Base-by-base conservation (phyloP, 2,888 invertebrate genomes). In the Eupithecia vulgata region DNA sequence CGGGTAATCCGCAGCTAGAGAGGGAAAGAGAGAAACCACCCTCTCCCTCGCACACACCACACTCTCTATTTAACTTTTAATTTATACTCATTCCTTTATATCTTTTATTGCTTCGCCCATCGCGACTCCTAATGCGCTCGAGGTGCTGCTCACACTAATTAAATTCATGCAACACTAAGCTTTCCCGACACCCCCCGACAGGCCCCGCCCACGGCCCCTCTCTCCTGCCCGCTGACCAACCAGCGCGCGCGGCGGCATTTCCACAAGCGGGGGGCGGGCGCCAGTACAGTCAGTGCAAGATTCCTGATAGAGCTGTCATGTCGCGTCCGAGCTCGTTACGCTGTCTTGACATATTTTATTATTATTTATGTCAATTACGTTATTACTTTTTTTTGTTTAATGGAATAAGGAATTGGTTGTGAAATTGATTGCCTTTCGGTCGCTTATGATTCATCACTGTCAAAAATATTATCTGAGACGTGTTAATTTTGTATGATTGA, bases 81-180 rank as follows among this genome's bases (percentile, higher is more conserved):
- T 94, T 94, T 94, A 94, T 94, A 94, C 94, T 94, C 94, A 94
- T 94, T 94, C 94, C 94, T 94, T 94, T 94, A 94, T 94, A 94
- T 94, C 94, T 94, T 94, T 94, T 94, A 94, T 94, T 94, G 94
- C 94, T 93, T 93, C 93, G 91, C 94, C 94, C 94, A 92, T 93
- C 91, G 94, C 93, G 92, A 89, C 93, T 94, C 93, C 94, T 94
- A 94, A 94, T 94, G 93, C 92, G 94, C 91, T 91, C 88, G 93
- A 94, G 94, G 94, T 93, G 94, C 92, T 92, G 90, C 91, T 92
- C 91, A 82, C 91, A 92, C 94, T 94, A 94, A 94, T 94, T 94
- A 94, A 94, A 94, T 94, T 94, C 94, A 94, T 93, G 93, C 94
- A 93, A 94, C 93, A 91, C 92, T 93, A 92, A 94, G 94, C 91